phyloP scores from a whole-genome alignment of 2,888 invertebrate genomes.

The Arenicola marina region DNA sequence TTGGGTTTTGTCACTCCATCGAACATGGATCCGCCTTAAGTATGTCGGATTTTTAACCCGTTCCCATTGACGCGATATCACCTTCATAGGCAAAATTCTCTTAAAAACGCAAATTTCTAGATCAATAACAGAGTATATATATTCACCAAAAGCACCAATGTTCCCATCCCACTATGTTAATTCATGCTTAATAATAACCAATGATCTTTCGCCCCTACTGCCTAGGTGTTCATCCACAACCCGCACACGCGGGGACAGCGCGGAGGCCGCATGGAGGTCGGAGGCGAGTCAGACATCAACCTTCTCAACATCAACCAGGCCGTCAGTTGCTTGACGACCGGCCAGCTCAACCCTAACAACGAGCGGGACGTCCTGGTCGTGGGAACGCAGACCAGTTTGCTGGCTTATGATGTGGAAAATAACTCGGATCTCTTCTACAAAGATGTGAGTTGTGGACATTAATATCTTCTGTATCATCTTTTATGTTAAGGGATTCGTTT shows the following conservation, averaged over 20 bases:
- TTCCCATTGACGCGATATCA: too few species aligned
- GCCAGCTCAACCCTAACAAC: slow-evolving; percentile 21
- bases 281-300: slow-evolving; percentile 60
- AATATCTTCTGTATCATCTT: too few species aligned
- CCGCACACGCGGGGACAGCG: slow-evolving; percentile 74
- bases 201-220: not conserved
- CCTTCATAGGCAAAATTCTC: too few species aligned
- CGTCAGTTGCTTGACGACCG: slow-evolving; percentile 28
- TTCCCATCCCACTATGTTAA: too few species aligned
- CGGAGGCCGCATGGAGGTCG: slow-evolving; percentile 69
- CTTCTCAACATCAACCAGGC: slow-evolving; percentile 78
- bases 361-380: slow-evolving; percentile 76
- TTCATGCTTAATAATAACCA: too few species aligned
- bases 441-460: slow-evolving; percentile 73
- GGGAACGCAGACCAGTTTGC: slow-evolving; percentile 75
- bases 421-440: slow-evolving; percentile 90
- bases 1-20: too few species aligned
- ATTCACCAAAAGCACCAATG: too few species aligned
- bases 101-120: too few species aligned
- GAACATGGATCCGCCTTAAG: too few species aligned
- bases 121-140: too few species aligned
- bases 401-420: slow-evolving; percentile 88
- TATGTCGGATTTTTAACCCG: too few species aligned
- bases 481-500: too few species aligned
- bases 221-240: slow-evolving; percentile 80